phyloP scores from a whole-genome alignment of 2,797 vertebrate species.

The Sparus aurata region DNA sequence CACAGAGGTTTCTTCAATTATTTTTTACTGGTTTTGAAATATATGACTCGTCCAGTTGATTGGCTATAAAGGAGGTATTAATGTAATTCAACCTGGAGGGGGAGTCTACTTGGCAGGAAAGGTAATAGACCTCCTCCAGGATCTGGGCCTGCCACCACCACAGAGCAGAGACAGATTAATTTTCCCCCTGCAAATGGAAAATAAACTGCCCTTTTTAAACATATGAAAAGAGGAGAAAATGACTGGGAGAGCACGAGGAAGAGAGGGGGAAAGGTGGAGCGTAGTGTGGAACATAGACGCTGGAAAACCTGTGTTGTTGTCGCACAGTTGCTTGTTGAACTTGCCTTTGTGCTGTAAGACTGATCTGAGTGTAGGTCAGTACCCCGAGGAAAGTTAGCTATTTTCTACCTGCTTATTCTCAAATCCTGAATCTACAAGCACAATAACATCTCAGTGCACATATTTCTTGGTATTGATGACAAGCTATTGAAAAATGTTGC shows the following conservation, averaged over 20 bases:
- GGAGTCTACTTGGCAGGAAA: constrained; percentile 78
- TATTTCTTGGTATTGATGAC: constrained; percentile 54
- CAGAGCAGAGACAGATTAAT: constrained; percentile 72
- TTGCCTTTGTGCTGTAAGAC: constrained; percentile 76
- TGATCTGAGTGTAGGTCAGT: constrained; percentile 78
- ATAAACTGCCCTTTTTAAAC: constrained; percentile 82
- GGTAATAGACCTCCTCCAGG: constrained; percentile 82
- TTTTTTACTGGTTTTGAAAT: constrained; percentile 76
- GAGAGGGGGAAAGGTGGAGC: constrained; percentile 62
- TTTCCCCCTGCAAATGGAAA: constrained; percentile 77
- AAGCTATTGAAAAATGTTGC: constrained; percentile 62
- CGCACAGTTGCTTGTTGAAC: constrained; percentile 79
- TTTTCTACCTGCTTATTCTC: constrained; percentile 75
- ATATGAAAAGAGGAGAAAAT: constrained; percentile 73
- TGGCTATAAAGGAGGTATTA: constrained; percentile 81
- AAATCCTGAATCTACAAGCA: constrained; percentile 51
- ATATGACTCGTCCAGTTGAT: constrained; percentile 75
- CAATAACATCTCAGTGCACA: constrained; percentile 41
- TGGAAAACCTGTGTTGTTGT: constrained; percentile 76
- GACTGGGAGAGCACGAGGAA: constrained; percentile 59
- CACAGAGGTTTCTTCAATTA: constrained; percentile 71
- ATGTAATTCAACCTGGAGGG: constrained; percentile 80
- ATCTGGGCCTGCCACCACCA: constrained; percentile 65
- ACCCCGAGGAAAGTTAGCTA: constrained; percentile 86
- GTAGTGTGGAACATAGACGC: constrained; percentile 75